These are phyloP conservation scores for Carlito syrichta DNA, from an alignment of 2,113 vertebrate genomes.

Conservation along the genomic window DNA sequence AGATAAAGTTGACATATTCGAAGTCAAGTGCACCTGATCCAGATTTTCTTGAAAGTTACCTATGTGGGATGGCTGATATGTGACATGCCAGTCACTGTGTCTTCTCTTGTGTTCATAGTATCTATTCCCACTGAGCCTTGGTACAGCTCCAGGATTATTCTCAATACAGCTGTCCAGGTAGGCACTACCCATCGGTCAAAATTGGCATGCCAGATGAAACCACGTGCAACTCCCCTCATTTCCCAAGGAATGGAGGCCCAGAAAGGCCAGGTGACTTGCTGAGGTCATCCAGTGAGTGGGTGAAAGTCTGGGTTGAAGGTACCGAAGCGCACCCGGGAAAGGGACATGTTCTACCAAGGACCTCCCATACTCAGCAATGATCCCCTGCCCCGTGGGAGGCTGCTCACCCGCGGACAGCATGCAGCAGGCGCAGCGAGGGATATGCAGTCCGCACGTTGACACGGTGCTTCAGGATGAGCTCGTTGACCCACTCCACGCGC, in stretches of 20 bases:
- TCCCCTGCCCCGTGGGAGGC: accelerated
- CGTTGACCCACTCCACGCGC: conserved; percentile 93
- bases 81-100: background rate
- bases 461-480: conserved; percentile 91
- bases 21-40: background rate
- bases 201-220: background rate
- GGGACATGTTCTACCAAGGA: accelerated
- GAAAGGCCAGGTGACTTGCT: background rate
- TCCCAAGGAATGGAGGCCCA: background rate
- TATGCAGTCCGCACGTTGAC: conserved; percentile 94
- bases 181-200: accelerated
- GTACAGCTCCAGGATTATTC: background rate
- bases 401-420: conserved; percentile 95
- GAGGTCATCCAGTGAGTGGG: background rate
- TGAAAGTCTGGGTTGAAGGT: background rate
- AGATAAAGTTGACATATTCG: background rate
- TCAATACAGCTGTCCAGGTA: background rate
- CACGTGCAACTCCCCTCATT: too few relatives aligned
- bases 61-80: background rate
- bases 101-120: background rate
- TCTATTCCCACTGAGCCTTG: background rate
- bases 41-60: background rate
- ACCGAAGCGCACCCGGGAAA: background rate
- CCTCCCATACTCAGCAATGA: accelerated
- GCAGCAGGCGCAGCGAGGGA: conserved; percentile 94